A percentile compares a stretch with the other conserved stretches of the same genome.
Conservation (phyloP, 2,113 vertebrate genomes). For the Phycodurus eques region DNA sequence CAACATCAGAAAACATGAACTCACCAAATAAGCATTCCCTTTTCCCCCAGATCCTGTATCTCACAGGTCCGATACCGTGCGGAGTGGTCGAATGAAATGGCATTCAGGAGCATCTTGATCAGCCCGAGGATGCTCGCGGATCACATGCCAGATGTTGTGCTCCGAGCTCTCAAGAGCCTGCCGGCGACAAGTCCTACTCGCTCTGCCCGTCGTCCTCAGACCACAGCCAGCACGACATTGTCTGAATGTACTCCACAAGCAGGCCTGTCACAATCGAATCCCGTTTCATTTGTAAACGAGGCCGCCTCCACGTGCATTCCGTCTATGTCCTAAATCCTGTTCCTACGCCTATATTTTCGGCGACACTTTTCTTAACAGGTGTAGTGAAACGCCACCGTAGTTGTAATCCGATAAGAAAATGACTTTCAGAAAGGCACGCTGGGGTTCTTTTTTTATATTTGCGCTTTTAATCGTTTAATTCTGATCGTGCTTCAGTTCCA, state of each 20-base stretch:
- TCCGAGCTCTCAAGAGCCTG: conserved; percentile 78
- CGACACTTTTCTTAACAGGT: background rate
- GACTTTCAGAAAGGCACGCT: background rate
- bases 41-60: conserved; percentile 77
- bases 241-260: conserved; percentile 46
- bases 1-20: background rate
- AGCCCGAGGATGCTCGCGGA: conserved; percentile 91
- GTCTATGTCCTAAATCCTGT: background rate
- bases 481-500: background rate
- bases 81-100: conserved; percentile 79
- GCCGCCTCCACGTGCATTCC: background rate
- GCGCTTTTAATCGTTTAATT: conserved; percentile 49
- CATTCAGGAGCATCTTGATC: conserved; percentile 88
- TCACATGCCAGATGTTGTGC: conserved; percentile 89
- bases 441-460: conserved; percentile 7
- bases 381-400: conserved; percentile 17
- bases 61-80: conserved; percentile 79
- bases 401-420: background rate
- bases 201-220: conserved; percentile 74
- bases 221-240: conserved; percentile 61
- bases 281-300: background rate
- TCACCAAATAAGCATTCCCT: background rate
- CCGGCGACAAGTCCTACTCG: conserved; percentile 64
- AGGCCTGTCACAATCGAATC: background rate
- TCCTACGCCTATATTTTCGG: background rate